phyloP scores from a whole-genome alignment of 2,797 vertebrate genomes.

The Onychomys arenicola region DNA sequence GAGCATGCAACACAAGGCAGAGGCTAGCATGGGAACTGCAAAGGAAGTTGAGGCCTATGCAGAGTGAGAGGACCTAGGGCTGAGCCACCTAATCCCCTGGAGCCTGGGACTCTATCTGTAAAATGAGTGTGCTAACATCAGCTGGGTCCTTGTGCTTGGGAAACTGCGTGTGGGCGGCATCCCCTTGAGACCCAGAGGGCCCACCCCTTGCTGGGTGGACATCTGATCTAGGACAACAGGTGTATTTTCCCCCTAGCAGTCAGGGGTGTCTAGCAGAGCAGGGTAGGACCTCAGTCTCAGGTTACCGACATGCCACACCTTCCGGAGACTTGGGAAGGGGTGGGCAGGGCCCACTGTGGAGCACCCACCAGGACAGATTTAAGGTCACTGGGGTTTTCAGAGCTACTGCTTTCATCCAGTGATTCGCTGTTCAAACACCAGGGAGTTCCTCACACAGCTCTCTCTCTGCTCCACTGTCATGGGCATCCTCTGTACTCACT shows the following conservation, averaged over 20 bases:
- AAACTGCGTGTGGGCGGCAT: neutral
- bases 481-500: neutral
- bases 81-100: rapidly evolving
- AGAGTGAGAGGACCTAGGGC: rapidly evolving
- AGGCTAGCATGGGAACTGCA: rapidly evolving
- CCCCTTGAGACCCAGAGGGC: neutral
- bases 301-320: too few species aligned
- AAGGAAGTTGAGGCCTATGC: rapidly evolving
- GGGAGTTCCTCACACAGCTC: neutral
- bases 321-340: rapidly evolving
- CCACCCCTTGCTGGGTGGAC: neutral
- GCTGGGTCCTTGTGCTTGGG: neutral
- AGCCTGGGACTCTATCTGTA: neutral
- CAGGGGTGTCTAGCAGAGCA: neutral
- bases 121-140: rapidly evolving
- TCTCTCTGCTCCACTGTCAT: neutral
- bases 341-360: neutral
- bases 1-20: rapidly evolving
- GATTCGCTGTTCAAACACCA: neutral
- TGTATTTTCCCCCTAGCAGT: neutral
- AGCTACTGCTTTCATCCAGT: neutral
- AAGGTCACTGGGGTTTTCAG: neutral
- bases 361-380: neutral
- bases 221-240: neutral
- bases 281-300: rapidly evolving